Base-by-base conservation (phyloP, 2,797 vertebrate species). In the Corythornis leucogaster region DNA sequence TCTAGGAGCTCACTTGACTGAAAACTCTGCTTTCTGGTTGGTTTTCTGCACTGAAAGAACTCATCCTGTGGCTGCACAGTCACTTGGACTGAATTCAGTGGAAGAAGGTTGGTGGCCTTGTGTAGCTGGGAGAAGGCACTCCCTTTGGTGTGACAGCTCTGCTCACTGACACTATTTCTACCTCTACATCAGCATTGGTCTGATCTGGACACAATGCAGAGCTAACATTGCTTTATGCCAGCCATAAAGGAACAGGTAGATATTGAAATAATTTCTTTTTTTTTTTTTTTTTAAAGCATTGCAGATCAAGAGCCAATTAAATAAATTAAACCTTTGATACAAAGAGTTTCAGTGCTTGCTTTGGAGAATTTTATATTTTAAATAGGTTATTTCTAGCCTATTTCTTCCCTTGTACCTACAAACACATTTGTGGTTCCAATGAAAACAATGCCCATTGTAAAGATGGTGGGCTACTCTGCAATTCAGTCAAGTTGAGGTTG, bases 401-500 rank as follows among this genome's bases (percentile, higher is more conserved):
- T 53, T 84, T 63, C 35, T 73, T 75, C 61, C 38, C 57, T 91
- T 55, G 15, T 50, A 63, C 28, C 50, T 53, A 20, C 15, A 66
- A 31, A 48, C 24, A 54, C 1, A 0, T 62, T 76, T 84, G 33
- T 38, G 51, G 45, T 62, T 86, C 51, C 71, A 48, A 3, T 77
- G 80, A 77, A 74, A 90, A 70, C 50, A 79, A 61, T 38, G 40
- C 75, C 35, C 80, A 26, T 64, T 58, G 20, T 33, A 55, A 61
- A 68, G 57, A 8, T 18, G 48, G 69, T 63, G n/a, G 54, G 64
- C 48, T 81, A 68, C 77, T 91, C 87, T 85, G 82, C 68, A 91
- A 53, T 92, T 96, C 80, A 92, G 85, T 94, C 95, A 95, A 70
- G 84, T 59, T 69, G 55, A 89, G 86, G 66, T 59, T 93, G 94